Percentiles rank a stretch among this genome's conserved stretches.
These are phyloP conservation scores for Virgularia gustaviana DNA, from an alignment of 92 coral and sea anemone species.

Conservation along the genomic window DNA sequence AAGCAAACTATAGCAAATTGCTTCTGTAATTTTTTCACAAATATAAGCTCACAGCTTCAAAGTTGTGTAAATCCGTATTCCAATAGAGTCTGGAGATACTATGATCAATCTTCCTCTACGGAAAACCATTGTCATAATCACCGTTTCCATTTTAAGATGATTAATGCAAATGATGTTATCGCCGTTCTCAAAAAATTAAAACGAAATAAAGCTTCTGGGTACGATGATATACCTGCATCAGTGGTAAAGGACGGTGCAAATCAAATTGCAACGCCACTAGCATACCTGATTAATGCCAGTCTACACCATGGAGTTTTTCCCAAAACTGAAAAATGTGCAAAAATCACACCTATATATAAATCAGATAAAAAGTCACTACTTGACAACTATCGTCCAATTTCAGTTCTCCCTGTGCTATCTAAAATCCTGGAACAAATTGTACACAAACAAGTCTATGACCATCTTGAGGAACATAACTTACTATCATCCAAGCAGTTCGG, in stretches of 20 bases:
- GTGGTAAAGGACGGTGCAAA: not conserved
- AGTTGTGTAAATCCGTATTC: not conserved
- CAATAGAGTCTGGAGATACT: not conserved
- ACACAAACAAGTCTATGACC: too few species aligned
- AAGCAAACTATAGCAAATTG: not conserved
- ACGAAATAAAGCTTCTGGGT: not conserved
- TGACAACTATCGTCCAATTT: constrained; percentile 3
- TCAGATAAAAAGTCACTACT: not conserved
- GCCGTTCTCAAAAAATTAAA: not conserved
- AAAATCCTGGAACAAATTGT: constrained; percentile 4
- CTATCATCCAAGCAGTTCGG: not conserved
- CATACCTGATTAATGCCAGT: not conserved
- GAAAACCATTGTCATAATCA: not conserved
- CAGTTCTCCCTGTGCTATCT: constrained; percentile 3
- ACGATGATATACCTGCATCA: constrained; percentile 2
- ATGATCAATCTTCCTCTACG: too few species aligned
- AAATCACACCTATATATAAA: not conserved
- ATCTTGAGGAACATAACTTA: too few species aligned
- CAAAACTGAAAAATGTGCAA: not conserved
- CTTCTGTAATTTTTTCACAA: not conserved
- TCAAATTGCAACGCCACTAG: not conserved
- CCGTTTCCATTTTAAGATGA: not conserved
- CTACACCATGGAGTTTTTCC: not conserved
- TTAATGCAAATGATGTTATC: not conserved
- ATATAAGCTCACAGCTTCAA: not conserved